A percentile compares a stretch with the other conserved stretches of the same genome.
phyloP scores from a whole-genome alignment of 2,888 invertebrate genomes.

The Oscheius sp. region DNA sequence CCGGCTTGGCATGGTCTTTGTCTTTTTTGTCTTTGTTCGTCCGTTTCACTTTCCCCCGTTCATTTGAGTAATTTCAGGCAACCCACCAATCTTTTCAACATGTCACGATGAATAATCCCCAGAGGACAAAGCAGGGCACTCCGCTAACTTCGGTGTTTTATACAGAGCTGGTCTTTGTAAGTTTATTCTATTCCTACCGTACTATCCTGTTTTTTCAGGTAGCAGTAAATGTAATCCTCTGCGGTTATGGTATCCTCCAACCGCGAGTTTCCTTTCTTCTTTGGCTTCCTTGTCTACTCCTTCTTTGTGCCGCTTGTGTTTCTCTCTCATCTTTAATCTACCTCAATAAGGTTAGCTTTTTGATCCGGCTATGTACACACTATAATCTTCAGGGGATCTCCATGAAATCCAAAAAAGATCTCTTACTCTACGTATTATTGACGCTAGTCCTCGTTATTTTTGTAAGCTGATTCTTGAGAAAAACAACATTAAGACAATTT shows the following conservation, averaged over 20 bases:
- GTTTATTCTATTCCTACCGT: not conserved
- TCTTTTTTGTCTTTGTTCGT: not conserved
- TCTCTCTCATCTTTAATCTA: constrained; percentile 31
- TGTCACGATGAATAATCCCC: constrained; percentile 27
- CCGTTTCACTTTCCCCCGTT: not conserved
- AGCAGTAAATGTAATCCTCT: constrained; percentile 10
- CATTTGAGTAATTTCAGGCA: constrained; percentile 2
- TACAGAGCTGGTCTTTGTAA: constrained; percentile 33
- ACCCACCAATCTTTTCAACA: not conserved
- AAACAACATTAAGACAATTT: constrained; percentile 4
- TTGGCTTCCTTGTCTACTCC: constrained; percentile 28
- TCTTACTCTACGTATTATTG: constrained; percentile 23
- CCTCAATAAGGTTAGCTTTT: constrained; percentile 27
- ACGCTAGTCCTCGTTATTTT: constrained; percentile 34
- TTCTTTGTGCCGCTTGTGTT: constrained; percentile 19
- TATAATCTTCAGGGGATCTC: constrained; percentile 26
- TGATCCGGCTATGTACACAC: not conserved
- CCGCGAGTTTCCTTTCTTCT: constrained; percentile 29
- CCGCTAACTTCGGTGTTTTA: constrained; percentile 32
- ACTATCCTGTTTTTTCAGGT: constrained; percentile 10
- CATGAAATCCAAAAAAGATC: constrained; percentile 20
- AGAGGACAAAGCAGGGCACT: constrained; percentile 8
- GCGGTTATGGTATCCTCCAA: constrained; percentile 31
- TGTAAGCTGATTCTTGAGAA: constrained; percentile 7
- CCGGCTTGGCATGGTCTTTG: too few species aligned